Evolutionary conservation across 2,113 vertebrate genomes (phyloP), one percentile per base, ranked within the genome.

Genomic region (Murina feae): DNA sequence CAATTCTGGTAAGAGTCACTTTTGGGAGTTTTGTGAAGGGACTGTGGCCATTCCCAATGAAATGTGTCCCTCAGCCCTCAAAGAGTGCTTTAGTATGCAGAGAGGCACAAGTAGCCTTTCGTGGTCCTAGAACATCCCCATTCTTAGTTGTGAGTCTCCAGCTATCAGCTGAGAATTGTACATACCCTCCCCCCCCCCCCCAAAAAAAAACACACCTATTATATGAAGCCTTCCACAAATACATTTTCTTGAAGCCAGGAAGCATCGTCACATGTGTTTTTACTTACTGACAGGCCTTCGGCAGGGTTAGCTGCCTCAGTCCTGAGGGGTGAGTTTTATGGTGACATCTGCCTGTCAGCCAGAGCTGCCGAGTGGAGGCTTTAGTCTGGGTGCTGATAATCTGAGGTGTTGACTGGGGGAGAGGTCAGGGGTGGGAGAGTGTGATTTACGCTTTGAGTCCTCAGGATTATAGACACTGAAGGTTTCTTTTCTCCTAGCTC

Each of bases 391-490:
- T 65, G 32, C 44, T 96, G 86, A 55, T 85, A 60, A 53, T 11
- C 74, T 42, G n/a, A 95, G 47, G 32, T 82, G 83, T 8, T 84
- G 85, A 88, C 65, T 85, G 75, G 9, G 58, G 65, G 20, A 76
- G 88, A 80, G 60, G 42, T n/a, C 23, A 23, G 60, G 94, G 89
- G 85, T 69, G 25, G 30, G 84, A 60, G 60, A 78, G 44, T 5
- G 68, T 90, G 55, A 89, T 92, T 35, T 94, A 0, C 78, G 78
- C 32, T 78, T 47, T 14, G 32, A 74, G 9, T 68, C 65, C 32
- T 90, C 18, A 10, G 30, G 55, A 91, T 75, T 47, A 42, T 91
- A 95, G 86, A 76, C 32, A 55, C 72, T 92, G 78, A 95, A 79
- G 47, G 49, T 80, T 97, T 96, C 72, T 95, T 18, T 44, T 49